Evolutionary conservation across 2,888 invertebrate genomes (phyloP), one percentile per base, ranked within the genome.

Genomic region (Limnephilus rhombicus): DNA sequence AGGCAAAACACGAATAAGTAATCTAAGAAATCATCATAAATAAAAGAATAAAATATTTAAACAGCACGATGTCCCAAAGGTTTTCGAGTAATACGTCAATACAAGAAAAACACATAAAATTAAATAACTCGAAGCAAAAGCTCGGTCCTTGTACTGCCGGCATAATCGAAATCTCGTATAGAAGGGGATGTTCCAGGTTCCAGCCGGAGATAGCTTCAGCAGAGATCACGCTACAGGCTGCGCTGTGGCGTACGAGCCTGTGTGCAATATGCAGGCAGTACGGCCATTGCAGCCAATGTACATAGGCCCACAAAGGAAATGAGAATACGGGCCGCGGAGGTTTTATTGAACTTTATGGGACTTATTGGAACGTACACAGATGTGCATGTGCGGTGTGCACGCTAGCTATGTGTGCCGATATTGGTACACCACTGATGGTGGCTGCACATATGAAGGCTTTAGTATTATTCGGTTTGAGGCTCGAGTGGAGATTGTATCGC

Each of bases 401-500:
- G 68, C 68, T 68, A 68, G 68, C 68, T 24, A 9, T 68, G n/a
- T 68, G 81, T 29, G 81, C 45, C 89, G 81, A 81, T 41, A 41
- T n/a, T 37, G 53, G 82, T 82, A 41, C 85, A 41, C 85, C 85
- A 41, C 85, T 31, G 90, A 68, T 68, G 49, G 68, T 41, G 81
- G 83, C 34, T 29, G 29, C 34, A 82, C 49, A 31, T 29, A 81
- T 41, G 89, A 85, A 68, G 90, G 68, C 45, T 41, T 89, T 89
- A 81, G 89, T 89, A 89, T 89, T 89, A 89, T 89, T 89, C 89
- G 89, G 89, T 41, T 83, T 49, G 82, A 45, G 15, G 24, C 90
- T 80, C 82, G 83, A 37, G 89, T 85, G 86, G 90, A 89, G 93
- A 93, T 93, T 80, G 91, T 93, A 93, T 93, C 93, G 85, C 89